Base-by-base conservation (phyloP, 2,888 invertebrate species). In the Lapara coniferarum region DNA sequence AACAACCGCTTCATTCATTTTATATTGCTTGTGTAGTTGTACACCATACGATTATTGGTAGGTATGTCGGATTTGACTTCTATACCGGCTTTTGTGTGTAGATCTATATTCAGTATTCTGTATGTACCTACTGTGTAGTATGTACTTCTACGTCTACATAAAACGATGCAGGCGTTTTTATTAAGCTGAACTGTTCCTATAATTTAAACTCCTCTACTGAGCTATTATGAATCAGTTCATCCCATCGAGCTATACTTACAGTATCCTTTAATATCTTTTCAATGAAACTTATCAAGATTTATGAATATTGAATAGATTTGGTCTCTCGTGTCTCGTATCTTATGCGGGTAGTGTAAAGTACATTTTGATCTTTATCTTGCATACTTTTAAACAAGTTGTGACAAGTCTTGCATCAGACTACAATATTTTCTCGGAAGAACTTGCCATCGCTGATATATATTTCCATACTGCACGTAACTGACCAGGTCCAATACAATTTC, bases 401-500 rank as follows among this genome's bases (percentile, higher is more conserved):
- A 30, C 2, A 5, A 14, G 37, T 59, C 10, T 59, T 59, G n/a
- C 59, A 44, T 59, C 44, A 59, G 59, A 44, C 19, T 63, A 10
- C 16, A n/a, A n/a, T n/a, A 46, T 37, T 2, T 37, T 37, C 37
- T 8, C 37, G 8, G 8, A 37, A 5, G 37, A 7, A 37, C 37
- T 37, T 37, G 7, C 25, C 25, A 25, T 25, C 37, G 37, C 37
- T 37, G 37, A 8, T 7, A 46, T 67, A 51, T 13, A 13, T 46
- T 46, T 13, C 19, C 19, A 63, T 46, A 63, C 13, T 13, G 1
- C 16, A n/a, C 59, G 44, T 46, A 59, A 56, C 55, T 72, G 67
- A 71, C 69, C 46, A 44, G 63, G 46, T 30, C 30, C 66, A 71
- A 70, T 16, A 71, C 56, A 71, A 74, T 70, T 69, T 68, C 71